Evolutionary conservation across 2,888 invertebrate genomes (phyloP).

Genomic region (Conistra vaccinii): DNA sequence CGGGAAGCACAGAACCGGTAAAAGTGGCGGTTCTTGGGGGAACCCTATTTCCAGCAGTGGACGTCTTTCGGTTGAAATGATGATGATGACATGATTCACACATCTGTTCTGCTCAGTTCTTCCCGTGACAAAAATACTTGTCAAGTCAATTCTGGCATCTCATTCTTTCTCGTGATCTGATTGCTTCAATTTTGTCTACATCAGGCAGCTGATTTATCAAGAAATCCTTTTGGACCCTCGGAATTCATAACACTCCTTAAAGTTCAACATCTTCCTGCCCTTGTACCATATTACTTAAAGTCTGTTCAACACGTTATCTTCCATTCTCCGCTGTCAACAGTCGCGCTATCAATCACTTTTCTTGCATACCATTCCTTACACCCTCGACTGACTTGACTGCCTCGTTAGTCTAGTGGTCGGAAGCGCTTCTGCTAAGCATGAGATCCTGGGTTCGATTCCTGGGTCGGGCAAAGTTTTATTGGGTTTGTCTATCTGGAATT

Average conservation of each 20-base stretch:
- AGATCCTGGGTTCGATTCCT: too few species aligned
- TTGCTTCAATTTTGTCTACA: neutral
- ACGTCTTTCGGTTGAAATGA: too few species aligned
- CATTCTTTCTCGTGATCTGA: neutral
- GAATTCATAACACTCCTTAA: neutral
- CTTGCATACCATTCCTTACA: neutral
- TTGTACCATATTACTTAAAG: neutral
- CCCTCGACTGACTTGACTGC: too few species aligned
- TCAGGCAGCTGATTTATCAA: neutral
- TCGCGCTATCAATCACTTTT: neutral
- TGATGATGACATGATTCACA: too few species aligned
- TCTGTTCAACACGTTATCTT: neutral
- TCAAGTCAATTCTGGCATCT: neutral
- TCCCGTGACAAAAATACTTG: neutral
- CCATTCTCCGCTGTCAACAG: neutral
- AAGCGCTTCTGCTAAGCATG: too few species aligned
- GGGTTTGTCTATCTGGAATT: too few species aligned
- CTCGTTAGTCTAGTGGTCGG: too few species aligned
- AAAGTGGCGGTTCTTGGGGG: too few species aligned
- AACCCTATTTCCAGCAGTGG: too few species aligned
- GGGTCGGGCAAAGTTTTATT: too few species aligned
- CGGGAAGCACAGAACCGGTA: too few species aligned
- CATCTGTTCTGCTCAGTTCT: too few species aligned
- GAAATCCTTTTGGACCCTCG: neutral
- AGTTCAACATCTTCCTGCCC: neutral